These are phyloP conservation scores for Ursus arctos DNA, from an alignment of 2,113 vertebrate genomes.

Conservation along the genomic window DNA sequence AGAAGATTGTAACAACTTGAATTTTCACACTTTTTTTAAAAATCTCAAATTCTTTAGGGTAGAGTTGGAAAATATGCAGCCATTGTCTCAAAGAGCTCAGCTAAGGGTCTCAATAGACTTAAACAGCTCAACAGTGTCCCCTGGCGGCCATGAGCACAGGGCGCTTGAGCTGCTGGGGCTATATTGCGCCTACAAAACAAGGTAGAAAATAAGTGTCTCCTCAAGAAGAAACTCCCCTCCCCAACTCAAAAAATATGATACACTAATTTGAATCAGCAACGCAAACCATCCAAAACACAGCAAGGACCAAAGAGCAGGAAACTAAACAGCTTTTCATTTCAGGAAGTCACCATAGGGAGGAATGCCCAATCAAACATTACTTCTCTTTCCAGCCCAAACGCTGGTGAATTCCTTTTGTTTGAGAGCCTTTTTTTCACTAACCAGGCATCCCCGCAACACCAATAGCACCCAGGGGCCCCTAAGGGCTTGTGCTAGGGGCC, in stretches of 20 bases:
- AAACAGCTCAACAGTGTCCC: slow-evolving; percentile 76
- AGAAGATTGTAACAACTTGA: slow-evolving; percentile 22
- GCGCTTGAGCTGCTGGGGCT: neutral
- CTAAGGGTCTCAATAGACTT: neutral
- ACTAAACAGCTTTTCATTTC: neutral
- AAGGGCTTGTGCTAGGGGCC: neutral
- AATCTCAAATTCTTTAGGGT: neutral
- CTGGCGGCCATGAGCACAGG: slow-evolving; percentile 77
- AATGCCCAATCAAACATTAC: neutral
- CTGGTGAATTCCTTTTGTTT: neutral
- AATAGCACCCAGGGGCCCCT: neutral
- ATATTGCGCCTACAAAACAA: neutral
- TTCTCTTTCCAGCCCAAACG: neutral
- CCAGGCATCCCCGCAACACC: neutral
- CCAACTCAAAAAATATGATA: neutral
- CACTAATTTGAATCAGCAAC: neutral
- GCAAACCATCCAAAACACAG: neutral
- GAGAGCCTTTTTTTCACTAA: slow-evolving; percentile 17
- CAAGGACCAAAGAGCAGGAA: neutral
- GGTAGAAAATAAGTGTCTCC: neutral
- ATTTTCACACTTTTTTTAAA: neutral
- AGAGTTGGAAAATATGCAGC: neutral
- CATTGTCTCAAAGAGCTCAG: accelerated
- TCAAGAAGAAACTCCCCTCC: neutral
- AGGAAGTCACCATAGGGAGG: neutral